A percentile compares a stretch with the other conserved stretches of the same genome.
Evolutionary conservation across 2,888 invertebrate genomes (phyloP).

Genomic region (Clistopyga incitator): DNA sequence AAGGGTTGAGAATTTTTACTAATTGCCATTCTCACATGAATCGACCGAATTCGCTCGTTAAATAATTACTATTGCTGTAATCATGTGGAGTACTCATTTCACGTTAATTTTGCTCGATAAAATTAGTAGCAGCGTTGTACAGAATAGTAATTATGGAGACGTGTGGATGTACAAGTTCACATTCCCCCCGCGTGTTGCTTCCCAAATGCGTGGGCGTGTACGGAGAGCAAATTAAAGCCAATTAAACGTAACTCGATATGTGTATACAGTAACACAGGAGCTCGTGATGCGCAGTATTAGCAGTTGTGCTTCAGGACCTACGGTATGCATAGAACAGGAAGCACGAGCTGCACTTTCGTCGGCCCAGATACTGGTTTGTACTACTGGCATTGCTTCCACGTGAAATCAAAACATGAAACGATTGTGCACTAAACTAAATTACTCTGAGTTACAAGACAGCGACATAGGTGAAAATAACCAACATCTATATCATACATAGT

Average conservation of each 20-base stretch:
- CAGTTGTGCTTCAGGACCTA: constrained; percentile 15
- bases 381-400: constrained; percentile 40
- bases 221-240: constrained; percentile 64
- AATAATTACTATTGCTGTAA: constrained; percentile 16
- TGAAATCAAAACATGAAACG: constrained; percentile 18
- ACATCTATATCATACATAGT: neutral
- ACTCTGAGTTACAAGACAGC: neutral
- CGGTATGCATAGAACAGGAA: neutral
- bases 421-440: neutral
- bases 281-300: constrained; percentile 22
- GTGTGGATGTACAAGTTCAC: constrained; percentile 23
- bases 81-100: constrained; percentile 11
- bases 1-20: neutral
- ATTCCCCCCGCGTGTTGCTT: constrained; percentile 48
- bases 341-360: constrained; percentile 23
- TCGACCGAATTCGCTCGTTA: neutral
- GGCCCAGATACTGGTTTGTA: constrained; percentile 29
- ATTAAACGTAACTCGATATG: constrained; percentile 66
- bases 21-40: neutral
- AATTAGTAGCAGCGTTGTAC: constrained; percentile 32
- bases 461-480: neutral
- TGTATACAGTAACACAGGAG: constrained; percentile 17
- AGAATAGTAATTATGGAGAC: constrained; percentile 38
- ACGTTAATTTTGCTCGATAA: constrained; percentile 37
- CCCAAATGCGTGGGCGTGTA: constrained; percentile 45